Evolutionary conservation across 2,113 vertebrate genomes (phyloP), one percentile per base, ranked within the genome.

Genomic region (Xenopus tropicalis): DNA sequence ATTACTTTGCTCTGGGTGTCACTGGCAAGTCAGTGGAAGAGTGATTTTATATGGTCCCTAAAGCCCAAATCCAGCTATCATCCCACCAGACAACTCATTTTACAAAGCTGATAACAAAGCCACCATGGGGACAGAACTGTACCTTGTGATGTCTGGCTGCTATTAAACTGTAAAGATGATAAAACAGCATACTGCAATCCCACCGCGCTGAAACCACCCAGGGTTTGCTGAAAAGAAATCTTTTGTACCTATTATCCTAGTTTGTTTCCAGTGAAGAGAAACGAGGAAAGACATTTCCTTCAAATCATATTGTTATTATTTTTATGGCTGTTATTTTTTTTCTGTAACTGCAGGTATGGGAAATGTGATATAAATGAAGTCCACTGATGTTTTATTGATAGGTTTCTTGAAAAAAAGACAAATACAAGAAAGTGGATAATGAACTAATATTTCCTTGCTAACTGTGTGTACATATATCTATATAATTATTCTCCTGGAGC

Each of bases 21-120:
- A 86, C 76, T 81, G 85, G 78, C 88, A 72, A 82, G 70, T 66
- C 78, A 82, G 25, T 64, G 72, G 83, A 80, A 61, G 22, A 83
- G 71, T 79, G 56, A 80, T 80, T 80, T 80, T 80, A 81, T 73
- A 67, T 24, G 65, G 14, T 83, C 82, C 81, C 61, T 72, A 81
- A 83, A 82, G 82, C 79, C 81, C 81, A 82, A 75, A 74, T 80
- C 71, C 79, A 84, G 82, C 80, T 63, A 78, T 82, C 79, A 69
- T 90, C 85, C 85, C 81, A 79, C 84, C 69, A 87, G 84, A 83
- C 82, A 24, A 88, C 87, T 85, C 81, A 83, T 89, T 89, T 87
- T 84, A 76, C 80, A 84, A 68, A 86, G 79, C 76, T 82, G 87
- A 90, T 87, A 90, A 85, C 80, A 74, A 77, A 78, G 71, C 78